phyloP scores from a whole-genome alignment of 2,797 vertebrate genomes.

The Petrocephalus schoutedeni region DNA sequence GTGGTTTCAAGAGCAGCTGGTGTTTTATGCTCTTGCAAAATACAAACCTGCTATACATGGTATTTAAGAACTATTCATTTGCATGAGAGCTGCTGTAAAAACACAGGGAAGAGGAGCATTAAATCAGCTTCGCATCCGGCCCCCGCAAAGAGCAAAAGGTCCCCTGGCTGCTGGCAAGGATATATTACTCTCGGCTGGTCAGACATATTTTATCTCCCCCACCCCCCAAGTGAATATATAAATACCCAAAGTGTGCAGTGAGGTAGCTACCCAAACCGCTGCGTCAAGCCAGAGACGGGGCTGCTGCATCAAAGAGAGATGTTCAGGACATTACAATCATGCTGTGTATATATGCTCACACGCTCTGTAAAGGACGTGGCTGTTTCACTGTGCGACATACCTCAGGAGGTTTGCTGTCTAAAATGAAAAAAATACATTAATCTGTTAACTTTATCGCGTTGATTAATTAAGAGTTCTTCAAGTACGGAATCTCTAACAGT shows the following conservation, averaged over 20 bases:
- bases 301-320: neutral
- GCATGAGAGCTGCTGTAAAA: constrained; percentile 39
- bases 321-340: neutral
- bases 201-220: constrained; percentile 47
- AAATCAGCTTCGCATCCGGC: constrained; percentile 30
- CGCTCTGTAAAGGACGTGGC: neutral
- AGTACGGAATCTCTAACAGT: neutral
- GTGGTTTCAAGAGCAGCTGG: neutral
- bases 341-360: neutral
- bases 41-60: neutral
- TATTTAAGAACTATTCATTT: constrained; percentile 23
- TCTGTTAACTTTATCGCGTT: neutral
- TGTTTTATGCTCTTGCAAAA: neutral
- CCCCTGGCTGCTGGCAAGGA: constrained; percentile 31
- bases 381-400: neutral
- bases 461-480: neutral
- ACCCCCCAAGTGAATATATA: constrained; percentile 40
- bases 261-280: neutral
- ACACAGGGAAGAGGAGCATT: constrained; percentile 35
- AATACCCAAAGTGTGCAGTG: neutral
- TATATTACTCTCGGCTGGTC: constrained; percentile 36
- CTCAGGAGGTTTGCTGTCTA: neutral
- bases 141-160: constrained; percentile 33
- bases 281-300: neutral
- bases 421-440: neutral